Percentiles rank a stretch among this genome's conserved stretches.
These are phyloP conservation scores for Epizoanthus stellaris DNA, from an alignment of 92 coral and sea anemone species.

Conservation along the genomic window DNA sequence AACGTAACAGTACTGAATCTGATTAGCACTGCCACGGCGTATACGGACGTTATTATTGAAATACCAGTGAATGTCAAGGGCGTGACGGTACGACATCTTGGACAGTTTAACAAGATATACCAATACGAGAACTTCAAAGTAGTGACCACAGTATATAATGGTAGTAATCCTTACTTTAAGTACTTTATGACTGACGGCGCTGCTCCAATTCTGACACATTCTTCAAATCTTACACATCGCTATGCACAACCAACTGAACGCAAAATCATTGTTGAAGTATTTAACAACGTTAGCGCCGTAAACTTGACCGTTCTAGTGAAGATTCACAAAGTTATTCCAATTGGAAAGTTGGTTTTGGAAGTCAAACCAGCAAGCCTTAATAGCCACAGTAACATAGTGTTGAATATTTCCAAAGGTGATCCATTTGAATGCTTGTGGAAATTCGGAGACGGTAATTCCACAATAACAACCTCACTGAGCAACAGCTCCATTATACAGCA, in stretches of 20 bases:
- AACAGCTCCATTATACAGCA: conserved; percentile 34
- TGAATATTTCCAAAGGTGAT: conserved; percentile 51
- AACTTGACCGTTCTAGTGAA: conserved; percentile 14
- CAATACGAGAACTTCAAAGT: conserved; percentile 48
- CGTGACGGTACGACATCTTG: conserved; percentile 35
- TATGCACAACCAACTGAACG: conserved; percentile 50
- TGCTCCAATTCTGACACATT: conserved; percentile 13
- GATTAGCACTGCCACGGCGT: conserved; percentile 28
- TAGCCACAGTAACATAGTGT: conserved; percentile 7
- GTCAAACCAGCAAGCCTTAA: conserved; percentile 15
- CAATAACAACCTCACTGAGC: conserved; percentile 14
- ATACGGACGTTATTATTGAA: conserved; percentile 30
- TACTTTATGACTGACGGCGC: conserved; percentile 49
- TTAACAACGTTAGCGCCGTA: conserved; percentile 56
- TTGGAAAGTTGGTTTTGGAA: conserved; percentile 36
- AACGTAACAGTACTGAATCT: conserved; percentile 23
- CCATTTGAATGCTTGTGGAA: conserved; percentile 61
- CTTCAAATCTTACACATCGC: conserved; percentile 10
- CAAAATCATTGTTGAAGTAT: conserved; percentile 45
- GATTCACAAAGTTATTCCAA: conserved; percentile 22
- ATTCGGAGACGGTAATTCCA: conserved; percentile 61
- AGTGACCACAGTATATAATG: conserved; percentile 27
- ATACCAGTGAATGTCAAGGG: conserved; percentile 18
- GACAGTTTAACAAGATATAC: conserved; percentile 51
- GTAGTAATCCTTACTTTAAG: conserved; percentile 47